These are phyloP conservation scores for Lepidocolaptes lacrymiger DNA, from an alignment of 2,797 vertebrate species.

Conservation along the genomic window DNA sequence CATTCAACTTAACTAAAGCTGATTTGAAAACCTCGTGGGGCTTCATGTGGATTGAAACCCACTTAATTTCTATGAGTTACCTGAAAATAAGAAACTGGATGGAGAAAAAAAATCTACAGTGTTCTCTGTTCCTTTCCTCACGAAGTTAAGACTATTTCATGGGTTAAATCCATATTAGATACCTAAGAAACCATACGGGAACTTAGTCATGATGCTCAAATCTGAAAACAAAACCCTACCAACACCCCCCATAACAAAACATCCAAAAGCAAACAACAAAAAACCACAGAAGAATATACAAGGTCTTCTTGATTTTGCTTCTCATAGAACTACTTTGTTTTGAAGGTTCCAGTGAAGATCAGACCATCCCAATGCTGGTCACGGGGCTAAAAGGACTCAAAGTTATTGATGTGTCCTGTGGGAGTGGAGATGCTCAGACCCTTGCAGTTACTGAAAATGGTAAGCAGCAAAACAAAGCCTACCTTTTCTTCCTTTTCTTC, in stretches of 20 bases:
- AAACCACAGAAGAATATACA: background rate
- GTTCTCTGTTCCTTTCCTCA: background rate
- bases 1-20: background rate
- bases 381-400: conserved; percentile 93
- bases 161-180: background rate
- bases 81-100: background rate
- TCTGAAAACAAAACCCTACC: background rate
- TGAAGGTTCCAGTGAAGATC: conserved; percentile 95
- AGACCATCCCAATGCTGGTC: conserved; percentile 94
- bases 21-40: background rate
- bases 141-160: background rate
- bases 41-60: background rate
- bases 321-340: conserved; percentile 26
- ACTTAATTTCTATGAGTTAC: background rate
- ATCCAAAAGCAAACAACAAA: background rate
- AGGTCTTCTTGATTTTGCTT: background rate
- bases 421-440: conserved; percentile 97
- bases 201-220: background rate
- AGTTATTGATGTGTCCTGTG: conserved; percentile 94
- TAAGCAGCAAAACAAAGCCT: conserved; percentile 64
- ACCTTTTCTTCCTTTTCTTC: background rate
- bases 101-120: background rate
- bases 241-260: fast-evolving
- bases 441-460: conserved; percentile 96
- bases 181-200: background rate